Evolutionary conservation across 2,113 vertebrate genomes (phyloP), one percentile per base, ranked within the genome.

Genomic region (Mobula birostris): DNA sequence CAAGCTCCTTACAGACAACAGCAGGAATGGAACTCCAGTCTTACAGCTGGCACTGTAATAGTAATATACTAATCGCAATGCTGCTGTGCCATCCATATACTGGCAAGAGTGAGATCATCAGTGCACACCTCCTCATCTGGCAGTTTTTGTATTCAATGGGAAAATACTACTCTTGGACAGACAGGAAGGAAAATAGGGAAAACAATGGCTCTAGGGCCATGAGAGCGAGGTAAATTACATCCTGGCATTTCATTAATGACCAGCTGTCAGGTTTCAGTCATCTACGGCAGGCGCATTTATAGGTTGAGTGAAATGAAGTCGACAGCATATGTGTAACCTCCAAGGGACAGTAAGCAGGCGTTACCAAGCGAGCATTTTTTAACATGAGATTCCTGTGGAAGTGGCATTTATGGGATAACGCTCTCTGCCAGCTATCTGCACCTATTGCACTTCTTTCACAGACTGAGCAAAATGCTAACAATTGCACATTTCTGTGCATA

Each of bases 251-350:
- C 3, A 29, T 87, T 87, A 87, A 87, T 87, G 29, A 27, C 56
- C 83, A 61, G 83, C 83, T 87, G 83, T 87, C 83, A 87, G 83
- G 27, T 87, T 87, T 87, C 21, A 27, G 58, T 87, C 56, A 87
- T 87, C 29, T 61, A 61, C 24, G 66, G 17, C 85, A 66, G 85
- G 83, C 14, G 19, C 58, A 17, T 88, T 88, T 88, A 32, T 88
- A 66, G 48, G 14, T 66, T 63, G 61, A 88, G 58, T 88, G 29
- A 88, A 32, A 88, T 14, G 61, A 88, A 88, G 85, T n/a, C 21
- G 61, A 66, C 29, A 88, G 58, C 29, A 88, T 32, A n/a, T 19
- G 61, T 88, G 77, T 79, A 36, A 32, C 77, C 77, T 79, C 77
- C 85, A 88, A n/a, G 21, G 83, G 83, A 87, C 82, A 66, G 61